phyloP scores from a whole-genome alignment of 2,888 invertebrate genomes.

The Eupithecia subumbrata region DNA sequence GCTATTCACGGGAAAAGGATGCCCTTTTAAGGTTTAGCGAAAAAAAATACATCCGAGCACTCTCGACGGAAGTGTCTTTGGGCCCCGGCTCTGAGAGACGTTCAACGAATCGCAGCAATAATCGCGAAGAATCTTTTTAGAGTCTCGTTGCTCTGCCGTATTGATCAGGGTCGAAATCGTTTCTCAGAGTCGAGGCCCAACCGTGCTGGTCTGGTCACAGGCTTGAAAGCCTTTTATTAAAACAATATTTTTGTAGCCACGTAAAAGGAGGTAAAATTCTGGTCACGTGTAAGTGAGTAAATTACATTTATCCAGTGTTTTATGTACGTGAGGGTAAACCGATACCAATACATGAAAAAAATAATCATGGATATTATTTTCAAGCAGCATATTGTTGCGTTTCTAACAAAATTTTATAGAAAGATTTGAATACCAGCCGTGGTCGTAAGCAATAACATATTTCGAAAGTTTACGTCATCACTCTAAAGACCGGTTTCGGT shows the following conservation, averaged over 20 bases:
- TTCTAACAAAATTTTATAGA: not conserved
- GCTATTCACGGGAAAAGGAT: conserved; percentile 18
- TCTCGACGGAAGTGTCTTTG: conserved; percentile 20
- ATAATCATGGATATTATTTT: not conserved
- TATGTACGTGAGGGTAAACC: conserved; percentile 29
- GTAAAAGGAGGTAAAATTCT: conserved; percentile 27
- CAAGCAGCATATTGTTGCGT: not conserved
- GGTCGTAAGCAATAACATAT: not conserved
- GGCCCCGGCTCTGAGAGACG: not conserved
- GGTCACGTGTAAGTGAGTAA: conserved; percentile 37
- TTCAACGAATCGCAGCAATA: not conserved
- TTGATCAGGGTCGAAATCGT: not conserved
- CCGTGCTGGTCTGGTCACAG: conserved; percentile 8
- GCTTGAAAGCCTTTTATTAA: conserved; percentile 37
- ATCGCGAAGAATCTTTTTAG: not conserved
- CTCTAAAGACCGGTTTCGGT: not conserved
- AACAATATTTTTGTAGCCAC: conserved; percentile 36
- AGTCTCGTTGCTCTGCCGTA: not conserved
- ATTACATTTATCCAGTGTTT: conserved; percentile 37
- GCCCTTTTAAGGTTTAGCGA: conserved; percentile 16
- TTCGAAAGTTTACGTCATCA: conserved; percentile 8
- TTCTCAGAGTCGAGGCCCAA: not conserved
- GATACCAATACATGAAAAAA: not conserved
- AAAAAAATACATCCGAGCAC: conserved; percentile 29
- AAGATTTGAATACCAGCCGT: not conserved